A percentile compares a stretch with the other conserved stretches of the same genome.
Conservation (phyloP, 2,113 vertebrate genomes). For the Tachycineta bicolor region DNA sequence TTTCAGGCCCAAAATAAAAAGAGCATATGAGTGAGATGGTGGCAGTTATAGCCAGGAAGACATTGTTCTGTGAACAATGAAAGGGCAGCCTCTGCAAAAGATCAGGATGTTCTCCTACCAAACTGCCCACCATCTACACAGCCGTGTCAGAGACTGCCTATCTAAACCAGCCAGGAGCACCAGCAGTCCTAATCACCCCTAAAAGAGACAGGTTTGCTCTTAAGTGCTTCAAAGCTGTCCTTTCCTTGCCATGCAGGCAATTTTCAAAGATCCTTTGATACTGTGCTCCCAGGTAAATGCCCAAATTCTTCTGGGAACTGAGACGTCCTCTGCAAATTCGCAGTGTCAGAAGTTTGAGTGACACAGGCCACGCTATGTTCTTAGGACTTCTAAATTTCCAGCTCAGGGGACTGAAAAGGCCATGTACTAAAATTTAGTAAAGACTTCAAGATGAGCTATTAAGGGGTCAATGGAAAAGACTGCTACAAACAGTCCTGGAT, state of each 20-base stretch:
- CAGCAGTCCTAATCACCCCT: neutral
- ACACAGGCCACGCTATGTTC: neutral
- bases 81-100: neutral
- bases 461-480: neutral
- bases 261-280: neutral
- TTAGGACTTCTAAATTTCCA: neutral
- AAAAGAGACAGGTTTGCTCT: neutral
- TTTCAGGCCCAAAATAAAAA: neutral
- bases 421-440: neutral
- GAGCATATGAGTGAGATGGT: neutral
- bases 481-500: neutral
- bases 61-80: neutral
- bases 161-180: neutral
- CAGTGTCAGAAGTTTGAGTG: neutral
- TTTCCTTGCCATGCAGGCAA: neutral
- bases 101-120: neutral
- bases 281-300: neutral
- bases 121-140: neutral
- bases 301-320: neutral
- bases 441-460: neutral
- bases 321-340: neutral
- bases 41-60: neutral
- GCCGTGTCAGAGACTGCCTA: neutral
- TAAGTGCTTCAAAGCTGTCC: neutral
- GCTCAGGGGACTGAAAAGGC: neutral